phyloP scores from a whole-genome alignment of 1,140 invertebrate genomes.

The Holotrichia oblita region DNA sequence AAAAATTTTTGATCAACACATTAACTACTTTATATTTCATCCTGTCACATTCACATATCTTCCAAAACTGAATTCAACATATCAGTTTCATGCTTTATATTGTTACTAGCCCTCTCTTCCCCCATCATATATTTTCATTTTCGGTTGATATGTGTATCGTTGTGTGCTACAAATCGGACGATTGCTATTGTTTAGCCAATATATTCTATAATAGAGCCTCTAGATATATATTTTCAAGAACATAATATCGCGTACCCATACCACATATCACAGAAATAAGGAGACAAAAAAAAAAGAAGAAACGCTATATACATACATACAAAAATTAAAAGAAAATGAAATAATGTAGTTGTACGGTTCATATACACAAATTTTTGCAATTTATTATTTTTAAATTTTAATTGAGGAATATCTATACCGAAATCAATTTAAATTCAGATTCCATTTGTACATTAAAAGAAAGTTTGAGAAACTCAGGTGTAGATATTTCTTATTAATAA shows the following conservation, averaged over 20 bases:
- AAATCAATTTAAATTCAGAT: no score
- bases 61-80: slow-evolving; percentile 22
- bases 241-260: slow-evolving; percentile 37
- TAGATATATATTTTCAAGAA: slow-evolving; percentile 40
- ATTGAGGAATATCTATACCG: no score
- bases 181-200: slow-evolving; percentile 39
- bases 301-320: slow-evolving; percentile 6
- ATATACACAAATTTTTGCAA: not conserved
- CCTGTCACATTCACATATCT: slow-evolving; percentile 21
- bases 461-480: no score
- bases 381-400: not conserved
- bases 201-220: slow-evolving; percentile 39
- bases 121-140: no score
- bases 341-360: not conserved
- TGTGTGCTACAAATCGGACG: slow-evolving; percentile 31
- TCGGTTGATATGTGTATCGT: slow-evolving; percentile 16
- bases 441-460: no score
- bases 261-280: slow-evolving; percentile 38
- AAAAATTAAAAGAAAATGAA: no score
- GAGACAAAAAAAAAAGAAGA: not conserved
- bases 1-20: no score
- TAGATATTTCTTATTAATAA: no score
- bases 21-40: not conserved
- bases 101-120: not conserved
- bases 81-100: slow-evolving; percentile 29